Conservation (phyloP, 2,888 invertebrate species). For the Pachliopta kotzebuea region DNA sequence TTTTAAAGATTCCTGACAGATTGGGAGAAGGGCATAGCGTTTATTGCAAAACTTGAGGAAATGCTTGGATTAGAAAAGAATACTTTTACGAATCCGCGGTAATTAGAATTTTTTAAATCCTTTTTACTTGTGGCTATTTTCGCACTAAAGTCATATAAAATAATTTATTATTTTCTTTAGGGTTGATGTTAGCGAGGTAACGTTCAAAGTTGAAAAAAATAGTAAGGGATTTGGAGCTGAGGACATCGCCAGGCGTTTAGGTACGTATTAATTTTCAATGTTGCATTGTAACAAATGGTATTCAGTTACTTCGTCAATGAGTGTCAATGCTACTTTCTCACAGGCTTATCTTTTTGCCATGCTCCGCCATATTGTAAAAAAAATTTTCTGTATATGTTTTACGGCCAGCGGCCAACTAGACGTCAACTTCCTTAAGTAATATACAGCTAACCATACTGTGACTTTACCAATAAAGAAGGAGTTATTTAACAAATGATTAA, state of each 20-base stretch:
- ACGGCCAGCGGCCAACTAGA: no score
- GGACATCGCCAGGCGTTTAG: slow-evolving; percentile 83
- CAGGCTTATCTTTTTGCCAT: no score
- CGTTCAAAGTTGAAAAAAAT: slow-evolving; percentile 86
- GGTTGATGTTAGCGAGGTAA: slow-evolving; percentile 88
- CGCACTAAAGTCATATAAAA: neutral
- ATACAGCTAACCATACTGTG: no score
- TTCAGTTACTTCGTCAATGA: neutral
- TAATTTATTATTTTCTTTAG: slow-evolving; percentile 65
- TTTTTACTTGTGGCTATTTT: neutral
- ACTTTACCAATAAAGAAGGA: no score
- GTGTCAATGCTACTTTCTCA: no score
- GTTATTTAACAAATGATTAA: no score
- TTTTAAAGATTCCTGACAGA: slow-evolving; percentile 60
- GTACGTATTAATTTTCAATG: slow-evolving; percentile 64
- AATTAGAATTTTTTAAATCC: slow-evolving; percentile 38
- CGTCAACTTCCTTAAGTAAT: no score
- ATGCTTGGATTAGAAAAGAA: slow-evolving; percentile 84
- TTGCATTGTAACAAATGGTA: neutral
- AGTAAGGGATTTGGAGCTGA: slow-evolving; percentile 83
- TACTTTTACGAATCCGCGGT: slow-evolving; percentile 84
- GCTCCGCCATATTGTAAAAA: no score
- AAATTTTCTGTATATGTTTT: no score
- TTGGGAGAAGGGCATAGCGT: slow-evolving; percentile 87
- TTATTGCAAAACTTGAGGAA: slow-evolving; percentile 85